Conservation (phyloP, 2,888 invertebrate species). For the Melanophora roralis region DNA sequence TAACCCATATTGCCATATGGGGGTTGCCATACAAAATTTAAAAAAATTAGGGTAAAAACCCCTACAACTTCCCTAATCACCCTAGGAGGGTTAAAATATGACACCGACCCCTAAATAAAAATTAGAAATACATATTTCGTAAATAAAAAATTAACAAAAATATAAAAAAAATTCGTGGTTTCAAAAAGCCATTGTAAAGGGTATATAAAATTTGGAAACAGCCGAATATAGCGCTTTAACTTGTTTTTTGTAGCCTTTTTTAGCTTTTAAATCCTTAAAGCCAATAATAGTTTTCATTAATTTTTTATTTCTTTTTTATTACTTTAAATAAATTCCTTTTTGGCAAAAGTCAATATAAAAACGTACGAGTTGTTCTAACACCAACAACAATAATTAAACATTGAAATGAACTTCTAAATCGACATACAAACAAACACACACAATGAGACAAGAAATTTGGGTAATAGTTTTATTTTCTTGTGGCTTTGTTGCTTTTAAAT, state of each 20-base stretch:
- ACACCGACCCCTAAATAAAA: too few species aligned
- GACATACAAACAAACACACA: neutral
- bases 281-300: neutral
- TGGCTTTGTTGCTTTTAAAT: slow-evolving; percentile 22
- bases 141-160: too few species aligned
- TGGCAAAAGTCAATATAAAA: slow-evolving; percentile 33
- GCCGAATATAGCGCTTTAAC: neutral
- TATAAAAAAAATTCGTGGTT: too few species aligned
- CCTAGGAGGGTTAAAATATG: too few species aligned
- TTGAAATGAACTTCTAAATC: neutral
- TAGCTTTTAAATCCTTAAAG: neutral
- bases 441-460: neutral
- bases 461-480: slow-evolving; percentile 8
- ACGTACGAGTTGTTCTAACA: slow-evolving; percentile 32
- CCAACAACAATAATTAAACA: slow-evolving; percentile 21
- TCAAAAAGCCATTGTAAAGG: too few species aligned
- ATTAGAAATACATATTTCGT: too few species aligned
- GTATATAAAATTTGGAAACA: too few species aligned
- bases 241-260: neutral
- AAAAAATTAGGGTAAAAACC: too few species aligned
- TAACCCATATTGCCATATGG: too few species aligned
- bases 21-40: too few species aligned
- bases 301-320: neutral
- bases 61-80: too few species aligned
- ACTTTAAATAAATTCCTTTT: slow-evolving; percentile 4